Percentiles rank a stretch among this genome's conserved stretches.
These are phyloP conservation scores for Diadumene lineata DNA, from an alignment of 92 coral and sea anemone genomes.

Conservation along the genomic window DNA sequence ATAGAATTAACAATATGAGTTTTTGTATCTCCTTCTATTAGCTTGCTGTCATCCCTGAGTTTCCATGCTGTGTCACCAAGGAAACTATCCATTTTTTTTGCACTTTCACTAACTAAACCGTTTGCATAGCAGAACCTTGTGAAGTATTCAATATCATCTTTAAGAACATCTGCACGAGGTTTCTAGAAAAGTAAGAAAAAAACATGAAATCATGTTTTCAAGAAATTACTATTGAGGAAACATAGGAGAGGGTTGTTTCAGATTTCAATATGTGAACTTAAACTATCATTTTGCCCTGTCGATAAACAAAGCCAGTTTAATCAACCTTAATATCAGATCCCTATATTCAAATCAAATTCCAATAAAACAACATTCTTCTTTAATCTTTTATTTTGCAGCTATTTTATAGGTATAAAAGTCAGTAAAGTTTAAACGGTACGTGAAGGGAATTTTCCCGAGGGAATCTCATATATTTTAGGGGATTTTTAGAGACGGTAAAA, in stretches of 20 bases:
- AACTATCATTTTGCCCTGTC: no score
- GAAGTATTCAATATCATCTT: not conserved
- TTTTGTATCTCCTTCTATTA: not conserved
- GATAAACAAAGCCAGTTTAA: no score
- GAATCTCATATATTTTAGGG: not conserved
- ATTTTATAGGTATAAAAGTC: no score
- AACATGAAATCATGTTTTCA: no score
- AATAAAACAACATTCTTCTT: no score
- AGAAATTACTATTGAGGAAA: no score
- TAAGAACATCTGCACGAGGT: not conserved
- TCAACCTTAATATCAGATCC: no score
- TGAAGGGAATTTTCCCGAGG: not conserved
- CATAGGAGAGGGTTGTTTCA: no score
- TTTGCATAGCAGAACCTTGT: not conserved
- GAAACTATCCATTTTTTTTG: not conserved
- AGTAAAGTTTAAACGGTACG: no score
- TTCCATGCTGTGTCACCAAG: not conserved
- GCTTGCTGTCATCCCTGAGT: not conserved
- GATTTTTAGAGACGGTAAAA: not conserved
- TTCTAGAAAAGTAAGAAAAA: not conserved
- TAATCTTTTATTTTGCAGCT: no score
- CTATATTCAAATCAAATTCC: no score
- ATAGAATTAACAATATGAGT: not conserved
- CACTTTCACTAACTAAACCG: not conserved
- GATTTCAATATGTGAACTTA: no score